Evolutionary conservation across 2,113 vertebrate genomes (phyloP), one percentile per base, ranked within the genome.

Genomic region (Cebus imitator): DNA sequence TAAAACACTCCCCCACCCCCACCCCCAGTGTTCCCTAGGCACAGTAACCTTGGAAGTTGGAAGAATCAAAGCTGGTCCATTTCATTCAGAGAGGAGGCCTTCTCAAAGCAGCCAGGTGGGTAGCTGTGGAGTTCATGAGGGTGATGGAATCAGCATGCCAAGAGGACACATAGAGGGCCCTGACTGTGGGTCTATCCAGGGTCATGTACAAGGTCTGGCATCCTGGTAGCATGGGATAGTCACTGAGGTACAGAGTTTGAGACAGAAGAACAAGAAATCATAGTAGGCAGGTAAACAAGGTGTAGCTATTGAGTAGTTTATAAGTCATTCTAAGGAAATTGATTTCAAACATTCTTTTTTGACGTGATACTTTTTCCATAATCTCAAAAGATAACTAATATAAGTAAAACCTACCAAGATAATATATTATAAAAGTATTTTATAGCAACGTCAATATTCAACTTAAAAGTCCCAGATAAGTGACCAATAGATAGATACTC

Each of bases 71-170:
- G 98, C 99, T 1, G 99, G 99, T 0, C 99, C 99, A 0, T 99
- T 99, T 97, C 99, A 99, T 96, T 99, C 99, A 2, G 99, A 99
- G 98, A 99, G 99, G 90, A 98, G 99, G 73, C 98, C 99, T 80
- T 99, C 99, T 66, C 99, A 99, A 84, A 98, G 99, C 97, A 99
- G 99, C 98, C 99, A 99, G 99, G 99, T 99, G 96, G 58, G 98
- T 98, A 90, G 92, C 55, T 84, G 2, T 94, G 93, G 68, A 89
- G 50, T 21, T 72, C 6, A 9, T 52, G 2, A 12, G 27, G 17
- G 10, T 32, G 18, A 16, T 30, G 32, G 10, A 9, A 45, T 25
- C 6, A 12, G 14, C 5, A 5, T 21, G 3, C 16, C 6, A 11
- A 40, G 37, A 57, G 58, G 64, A 73, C 9, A 68, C 52, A 14